A percentile compares a stretch with the other conserved stretches of the same genome.
phyloP scores from a whole-genome alignment of 2,113 vertebrate genomes.

The Antigone vipio region DNA sequence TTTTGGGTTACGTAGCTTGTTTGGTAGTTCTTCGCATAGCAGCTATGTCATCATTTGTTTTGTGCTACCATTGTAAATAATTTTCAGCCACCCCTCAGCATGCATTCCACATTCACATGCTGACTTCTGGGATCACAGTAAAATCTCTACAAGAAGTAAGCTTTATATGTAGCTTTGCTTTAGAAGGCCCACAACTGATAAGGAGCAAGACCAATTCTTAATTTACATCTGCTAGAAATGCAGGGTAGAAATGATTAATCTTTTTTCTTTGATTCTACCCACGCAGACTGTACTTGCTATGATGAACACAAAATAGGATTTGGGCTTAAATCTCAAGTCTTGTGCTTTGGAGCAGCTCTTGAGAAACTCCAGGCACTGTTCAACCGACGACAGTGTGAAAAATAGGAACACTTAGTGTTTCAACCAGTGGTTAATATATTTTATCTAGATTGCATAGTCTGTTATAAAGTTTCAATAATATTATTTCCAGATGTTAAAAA shows the following conservation, averaged over 20 bases:
- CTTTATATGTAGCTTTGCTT: not conserved
- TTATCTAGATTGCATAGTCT: not conserved
- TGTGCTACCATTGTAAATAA: not conserved
- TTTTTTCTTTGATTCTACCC: not conserved
- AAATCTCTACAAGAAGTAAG: not conserved
- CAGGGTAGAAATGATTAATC: not conserved
- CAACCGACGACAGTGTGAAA: not conserved
- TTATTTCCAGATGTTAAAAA: not conserved
- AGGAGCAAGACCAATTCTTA: not conserved
- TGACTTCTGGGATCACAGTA: not conserved
- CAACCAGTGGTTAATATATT: not conserved
- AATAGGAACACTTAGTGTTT: not conserved
- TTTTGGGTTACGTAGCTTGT: not conserved
- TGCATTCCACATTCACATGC: not conserved
- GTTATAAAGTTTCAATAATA: not conserved
- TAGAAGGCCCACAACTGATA: not conserved
- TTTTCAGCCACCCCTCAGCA: not conserved
- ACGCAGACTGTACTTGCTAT: not conserved
- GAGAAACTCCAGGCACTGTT: not conserved
- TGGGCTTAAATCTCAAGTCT: not conserved
- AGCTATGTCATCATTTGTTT: not conserved
- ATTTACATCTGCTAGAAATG: not conserved
- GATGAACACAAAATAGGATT: not conserved
- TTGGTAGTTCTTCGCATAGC: not conserved
- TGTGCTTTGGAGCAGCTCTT: not conserved